Evolutionary conservation across 1,140 invertebrate species (phyloP).

Genomic region (Drosophila nigromelanica): DNA sequence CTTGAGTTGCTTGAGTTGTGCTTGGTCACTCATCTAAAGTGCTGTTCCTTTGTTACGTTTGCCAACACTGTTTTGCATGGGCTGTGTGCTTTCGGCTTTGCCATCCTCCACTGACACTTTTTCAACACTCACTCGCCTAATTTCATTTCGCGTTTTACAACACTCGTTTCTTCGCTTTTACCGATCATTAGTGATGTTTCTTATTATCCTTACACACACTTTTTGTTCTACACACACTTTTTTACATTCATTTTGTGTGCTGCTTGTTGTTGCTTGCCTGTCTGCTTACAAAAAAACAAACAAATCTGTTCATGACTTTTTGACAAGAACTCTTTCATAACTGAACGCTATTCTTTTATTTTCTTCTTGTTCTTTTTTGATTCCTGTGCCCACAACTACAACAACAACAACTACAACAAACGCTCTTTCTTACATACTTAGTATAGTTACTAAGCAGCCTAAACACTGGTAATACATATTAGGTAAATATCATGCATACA

Average conservation of each 20-base stretch:
- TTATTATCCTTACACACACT: conserved; percentile 9
- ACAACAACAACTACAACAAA: conserved; percentile 21
- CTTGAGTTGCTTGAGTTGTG: conserved; percentile 16
- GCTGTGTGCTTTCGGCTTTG: conserved; percentile 28
- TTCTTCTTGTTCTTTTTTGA: conserved; percentile 46
- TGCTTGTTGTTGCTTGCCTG: conserved; percentile 82
- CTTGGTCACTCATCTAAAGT: not conserved
- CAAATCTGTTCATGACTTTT: conserved; percentile 56
- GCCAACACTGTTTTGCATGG: conserved; percentile 59
- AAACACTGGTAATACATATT: conserved; percentile 69
- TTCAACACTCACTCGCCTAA: conserved; percentile 41
- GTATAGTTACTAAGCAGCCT: conserved; percentile 78
- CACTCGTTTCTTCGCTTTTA: not conserved
- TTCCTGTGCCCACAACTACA: conserved; percentile 28
- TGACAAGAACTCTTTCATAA: conserved; percentile 14
- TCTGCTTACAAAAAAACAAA: conserved; percentile 56
- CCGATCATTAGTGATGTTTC: conserved; percentile 1
- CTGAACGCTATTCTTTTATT: conserved; percentile 40
- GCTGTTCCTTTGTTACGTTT: conserved; percentile 27
- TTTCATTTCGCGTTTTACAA: conserved; percentile 33
- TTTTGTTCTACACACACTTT: not conserved
- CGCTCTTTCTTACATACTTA: conserved; percentile 49
- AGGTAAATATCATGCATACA: conserved; percentile 66
- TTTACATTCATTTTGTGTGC: conserved; percentile 65
- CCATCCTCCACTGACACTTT: conserved; percentile 8